Conservation (phyloP, 1,140 invertebrate genomes). For the Macrocentrus cingulum region DNA sequence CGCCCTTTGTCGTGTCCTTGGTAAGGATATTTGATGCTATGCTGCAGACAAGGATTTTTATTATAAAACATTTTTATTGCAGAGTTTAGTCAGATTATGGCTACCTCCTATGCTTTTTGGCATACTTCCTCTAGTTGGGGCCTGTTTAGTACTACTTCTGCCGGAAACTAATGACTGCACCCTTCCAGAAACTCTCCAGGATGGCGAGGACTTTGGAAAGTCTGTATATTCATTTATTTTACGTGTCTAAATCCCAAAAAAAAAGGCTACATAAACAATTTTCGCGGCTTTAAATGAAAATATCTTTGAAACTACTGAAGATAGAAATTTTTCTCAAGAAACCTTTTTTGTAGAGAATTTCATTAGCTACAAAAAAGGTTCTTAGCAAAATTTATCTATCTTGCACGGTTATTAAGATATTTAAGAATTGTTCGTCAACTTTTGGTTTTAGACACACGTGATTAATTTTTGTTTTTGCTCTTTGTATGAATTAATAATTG, state of each 20-base stretch:
- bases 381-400: background rate
- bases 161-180: slow-evolving; percentile 75
- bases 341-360: too few species aligned
- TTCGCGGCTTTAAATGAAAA: too few species aligned
- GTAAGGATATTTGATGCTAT: slow-evolving; percentile 41
- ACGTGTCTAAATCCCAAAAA: too few species aligned
- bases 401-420: background rate
- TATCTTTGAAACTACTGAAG: too few species aligned
- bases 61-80: slow-evolving; percentile 17
- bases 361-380: too few species aligned
- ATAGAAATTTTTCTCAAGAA: too few species aligned
- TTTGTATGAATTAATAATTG: background rate
- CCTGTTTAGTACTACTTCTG: slow-evolving; percentile 66
- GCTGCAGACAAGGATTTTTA: too few species aligned
- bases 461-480: background rate
- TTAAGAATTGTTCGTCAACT: background rate
- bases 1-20: slow-evolving; percentile 64
- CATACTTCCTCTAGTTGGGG: slow-evolving; percentile 65
- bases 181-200: slow-evolving; percentile 76
- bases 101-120: slow-evolving; percentile 72
- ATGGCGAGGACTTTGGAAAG: slow-evolving; percentile 74
- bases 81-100: slow-evolving; percentile 56
- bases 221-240: too few species aligned
- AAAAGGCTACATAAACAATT: too few species aligned
- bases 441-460: background rate